Evolutionary conservation across 2,113 vertebrate genomes (phyloP).

Genomic region (Lophius piscatorius): DNA sequence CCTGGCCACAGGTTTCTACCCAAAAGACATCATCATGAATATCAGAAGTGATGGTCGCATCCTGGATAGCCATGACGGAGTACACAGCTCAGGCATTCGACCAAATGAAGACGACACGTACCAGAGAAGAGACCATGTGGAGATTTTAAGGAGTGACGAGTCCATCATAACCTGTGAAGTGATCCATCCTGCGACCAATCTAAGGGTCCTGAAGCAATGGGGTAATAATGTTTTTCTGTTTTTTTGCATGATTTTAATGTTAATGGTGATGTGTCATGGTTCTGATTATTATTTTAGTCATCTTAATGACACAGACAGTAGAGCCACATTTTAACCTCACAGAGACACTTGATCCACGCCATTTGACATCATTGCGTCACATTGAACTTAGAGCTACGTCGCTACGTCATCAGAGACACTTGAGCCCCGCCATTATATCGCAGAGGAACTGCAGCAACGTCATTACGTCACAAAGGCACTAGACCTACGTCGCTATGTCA

Average conservation of each 20-base stretch:
- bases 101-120: constrained; percentile 56
- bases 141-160: constrained; percentile 14
- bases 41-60: background rate
- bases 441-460: no score
- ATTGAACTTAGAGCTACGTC: no score
- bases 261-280: no score
- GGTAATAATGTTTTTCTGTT: constrained; percentile 27
- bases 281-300: no score
- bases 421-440: no score
- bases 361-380: no score
- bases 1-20: constrained; percentile 64
- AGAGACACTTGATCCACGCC: no score
- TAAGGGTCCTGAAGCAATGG: accelerated
- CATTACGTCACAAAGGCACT: no score
- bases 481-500: no score
- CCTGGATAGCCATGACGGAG: background rate
- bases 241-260: background rate
- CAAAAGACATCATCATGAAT: constrained; percentile 4
- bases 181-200: accelerated
- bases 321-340: no score
- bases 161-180: background rate
- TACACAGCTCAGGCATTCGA: accelerated
- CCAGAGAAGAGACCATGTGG: constrained; percentile 42
- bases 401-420: no score
- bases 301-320: background rate